A percentile compares a stretch with the other conserved stretches of the same genome.
These are phyloP conservation scores for Neotoma lepida DNA, from an alignment of 2,113 vertebrate genomes.

Conservation along the genomic window DNA sequence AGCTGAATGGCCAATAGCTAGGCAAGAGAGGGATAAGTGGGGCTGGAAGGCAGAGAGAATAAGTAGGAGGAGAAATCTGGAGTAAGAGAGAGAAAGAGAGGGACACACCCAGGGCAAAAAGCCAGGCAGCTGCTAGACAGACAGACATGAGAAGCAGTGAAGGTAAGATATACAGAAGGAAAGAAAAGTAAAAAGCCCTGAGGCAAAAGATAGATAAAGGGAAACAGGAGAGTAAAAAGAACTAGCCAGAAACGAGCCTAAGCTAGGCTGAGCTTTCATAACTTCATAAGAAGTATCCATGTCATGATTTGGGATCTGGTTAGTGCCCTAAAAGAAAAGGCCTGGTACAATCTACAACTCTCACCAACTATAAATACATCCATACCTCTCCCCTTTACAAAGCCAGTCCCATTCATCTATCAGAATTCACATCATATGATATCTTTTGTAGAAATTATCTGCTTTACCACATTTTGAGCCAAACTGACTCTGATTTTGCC, in stretches of 20 bases:
- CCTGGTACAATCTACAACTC: not conserved
- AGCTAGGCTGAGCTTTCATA: no score
- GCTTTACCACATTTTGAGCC: not conserved
- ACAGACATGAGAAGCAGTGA: not conserved
- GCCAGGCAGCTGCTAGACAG: not conserved
- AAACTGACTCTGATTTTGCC: not conserved
- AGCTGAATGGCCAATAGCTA: no score
- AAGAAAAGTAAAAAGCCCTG: not conserved
- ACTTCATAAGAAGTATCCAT: no score
- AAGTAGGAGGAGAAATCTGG: not conserved
- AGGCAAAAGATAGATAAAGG: not conserved
- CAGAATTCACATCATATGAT: not conserved
- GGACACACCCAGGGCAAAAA: not conserved
- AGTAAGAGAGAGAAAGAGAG: not conserved
- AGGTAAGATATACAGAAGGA: not conserved
- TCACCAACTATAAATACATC: not conserved
- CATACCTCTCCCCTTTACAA: not conserved
- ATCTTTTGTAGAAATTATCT: not conserved
- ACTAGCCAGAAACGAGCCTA: no score
- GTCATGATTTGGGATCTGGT: no score
- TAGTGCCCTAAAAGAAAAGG: no score
- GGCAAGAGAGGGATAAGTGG: not conserved
- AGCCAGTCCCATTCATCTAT: not conserved
- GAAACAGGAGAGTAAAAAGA: no score
- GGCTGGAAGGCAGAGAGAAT: not conserved